A percentile compares a stretch with the other conserved stretches of the same genome.
phyloP scores from a whole-genome alignment of 2,888 invertebrate species.

The Thyatira batis region DNA sequence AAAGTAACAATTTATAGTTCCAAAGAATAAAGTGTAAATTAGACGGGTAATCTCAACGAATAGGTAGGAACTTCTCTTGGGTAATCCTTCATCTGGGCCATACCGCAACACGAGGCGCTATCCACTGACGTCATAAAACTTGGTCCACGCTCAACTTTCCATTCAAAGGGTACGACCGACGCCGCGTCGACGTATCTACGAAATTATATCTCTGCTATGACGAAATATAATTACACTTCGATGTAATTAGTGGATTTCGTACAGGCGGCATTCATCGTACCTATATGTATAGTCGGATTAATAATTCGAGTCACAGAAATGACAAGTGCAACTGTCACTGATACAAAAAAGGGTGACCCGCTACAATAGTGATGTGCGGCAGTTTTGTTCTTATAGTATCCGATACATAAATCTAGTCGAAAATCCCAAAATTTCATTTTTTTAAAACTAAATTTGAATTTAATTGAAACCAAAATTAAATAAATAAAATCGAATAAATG shows the following conservation, averaged over 20 bases:
- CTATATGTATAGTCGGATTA: constrained; percentile 4
- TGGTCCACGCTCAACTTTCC: constrained; percentile 45
- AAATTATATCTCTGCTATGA: constrained; percentile 11
- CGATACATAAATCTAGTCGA: no score
- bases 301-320: no score
- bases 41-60: constrained; percentile 47
- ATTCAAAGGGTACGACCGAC: constrained; percentile 40
- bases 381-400: no score
- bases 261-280: constrained; percentile 5
- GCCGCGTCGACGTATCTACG: constrained; percentile 8
- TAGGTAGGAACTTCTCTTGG: constrained; percentile 34
- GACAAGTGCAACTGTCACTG: no score
- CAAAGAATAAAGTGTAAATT: constrained; percentile 50
- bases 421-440: no score
- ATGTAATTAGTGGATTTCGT: constrained; percentile 26
- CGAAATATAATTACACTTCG: constrained; percentile 43
- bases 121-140: constrained; percentile 47
- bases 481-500: no score
- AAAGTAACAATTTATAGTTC: constrained; percentile 47
- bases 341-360: no score
- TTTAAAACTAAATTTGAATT: no score
- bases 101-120: constrained; percentile 24
- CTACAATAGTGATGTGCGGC: no score
- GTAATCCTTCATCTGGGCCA: constrained; percentile 55
- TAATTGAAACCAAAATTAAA: no score